These are phyloP conservation scores for Oligia latruncula DNA, from an alignment of 2,888 invertebrate species.

Conservation along the genomic window DNA sequence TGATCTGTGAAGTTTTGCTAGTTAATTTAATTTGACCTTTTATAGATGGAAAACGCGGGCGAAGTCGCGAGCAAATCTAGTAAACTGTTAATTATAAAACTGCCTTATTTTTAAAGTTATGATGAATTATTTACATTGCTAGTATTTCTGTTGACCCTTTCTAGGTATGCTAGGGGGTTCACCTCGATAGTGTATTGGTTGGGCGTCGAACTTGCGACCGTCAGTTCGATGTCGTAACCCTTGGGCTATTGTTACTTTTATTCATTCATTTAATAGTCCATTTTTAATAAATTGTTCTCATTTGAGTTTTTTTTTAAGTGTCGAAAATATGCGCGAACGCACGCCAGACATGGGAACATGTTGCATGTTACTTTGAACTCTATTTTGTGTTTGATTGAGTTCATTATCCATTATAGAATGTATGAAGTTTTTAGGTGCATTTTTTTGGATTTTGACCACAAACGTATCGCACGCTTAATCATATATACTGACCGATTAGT, in stretches of 20 bases:
- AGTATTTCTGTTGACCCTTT: slow-evolving; percentile 17
- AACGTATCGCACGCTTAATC: neutral
- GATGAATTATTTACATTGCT: slow-evolving; percentile 28
- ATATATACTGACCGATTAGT: no score
- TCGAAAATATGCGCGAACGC: neutral
- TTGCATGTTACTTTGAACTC: neutral
- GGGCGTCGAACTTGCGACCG: neutral
- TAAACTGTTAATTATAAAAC: slow-evolving; percentile 26
- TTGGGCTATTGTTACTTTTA: neutral
- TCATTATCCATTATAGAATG: neutral
- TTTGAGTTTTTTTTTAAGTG: neutral
- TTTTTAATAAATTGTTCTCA: neutral
- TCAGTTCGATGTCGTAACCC: neutral
- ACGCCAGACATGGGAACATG: neutral
- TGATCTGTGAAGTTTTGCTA: no score
- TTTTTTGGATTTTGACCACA: neutral
- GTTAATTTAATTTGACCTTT: no score
- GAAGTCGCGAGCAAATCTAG: slow-evolving; percentile 8
- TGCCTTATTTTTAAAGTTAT: slow-evolving; percentile 47
- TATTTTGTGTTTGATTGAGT: neutral
- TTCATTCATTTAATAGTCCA: neutral
- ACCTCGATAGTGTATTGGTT: neutral
- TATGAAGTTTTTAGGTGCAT: neutral
- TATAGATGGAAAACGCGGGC: neutral
- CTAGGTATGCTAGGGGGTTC: neutral